phyloP scores from a whole-genome alignment of 2,888 invertebrate genomes.

The Phragmatobia fuliginosa region DNA sequence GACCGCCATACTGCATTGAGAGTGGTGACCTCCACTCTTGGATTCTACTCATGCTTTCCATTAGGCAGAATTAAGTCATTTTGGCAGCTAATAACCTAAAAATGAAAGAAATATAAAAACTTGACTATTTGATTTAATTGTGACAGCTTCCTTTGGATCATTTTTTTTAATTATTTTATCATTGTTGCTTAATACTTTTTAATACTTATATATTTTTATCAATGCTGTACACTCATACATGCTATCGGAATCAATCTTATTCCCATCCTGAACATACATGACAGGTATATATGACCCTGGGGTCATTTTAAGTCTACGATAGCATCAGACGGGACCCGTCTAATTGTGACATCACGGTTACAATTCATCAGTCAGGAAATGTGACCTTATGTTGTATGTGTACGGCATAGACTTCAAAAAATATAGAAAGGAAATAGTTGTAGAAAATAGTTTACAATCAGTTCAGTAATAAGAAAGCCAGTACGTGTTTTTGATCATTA shows the following conservation, averaged over 20 bases:
- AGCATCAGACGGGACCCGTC: conserved; percentile 66
- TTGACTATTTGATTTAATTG: too few relatives aligned
- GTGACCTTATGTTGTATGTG: conserved; percentile 65
- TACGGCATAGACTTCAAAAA: conserved; percentile 46
- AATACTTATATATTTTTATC: background rate
- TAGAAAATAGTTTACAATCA: background rate
- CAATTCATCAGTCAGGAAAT: conserved; percentile 73
- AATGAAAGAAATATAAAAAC: too few relatives aligned
- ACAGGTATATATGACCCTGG: conserved; percentile 43
- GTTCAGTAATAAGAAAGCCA: background rate
- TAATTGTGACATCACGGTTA: conserved; percentile 83
- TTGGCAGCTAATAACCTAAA: too few relatives aligned
- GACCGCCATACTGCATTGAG: too few relatives aligned
- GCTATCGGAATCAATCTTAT: conserved; percentile 43
- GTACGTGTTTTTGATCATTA: too few relatives aligned
- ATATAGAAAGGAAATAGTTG: conserved; percentile 13
- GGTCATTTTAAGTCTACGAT: conserved; percentile 58
- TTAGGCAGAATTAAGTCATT: too few relatives aligned
- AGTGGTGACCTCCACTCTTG: too few relatives aligned
- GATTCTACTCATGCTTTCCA: too few relatives aligned
- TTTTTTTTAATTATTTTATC: too few relatives aligned
- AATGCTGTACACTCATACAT: conserved; percentile 2
- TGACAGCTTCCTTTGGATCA: too few relatives aligned
- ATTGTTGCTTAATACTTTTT: background rate
- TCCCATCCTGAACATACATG: conserved; percentile 41